Evolutionary conservation across 2,888 invertebrate species (phyloP).

Genomic region (Drosophila paramelanica): DNA sequence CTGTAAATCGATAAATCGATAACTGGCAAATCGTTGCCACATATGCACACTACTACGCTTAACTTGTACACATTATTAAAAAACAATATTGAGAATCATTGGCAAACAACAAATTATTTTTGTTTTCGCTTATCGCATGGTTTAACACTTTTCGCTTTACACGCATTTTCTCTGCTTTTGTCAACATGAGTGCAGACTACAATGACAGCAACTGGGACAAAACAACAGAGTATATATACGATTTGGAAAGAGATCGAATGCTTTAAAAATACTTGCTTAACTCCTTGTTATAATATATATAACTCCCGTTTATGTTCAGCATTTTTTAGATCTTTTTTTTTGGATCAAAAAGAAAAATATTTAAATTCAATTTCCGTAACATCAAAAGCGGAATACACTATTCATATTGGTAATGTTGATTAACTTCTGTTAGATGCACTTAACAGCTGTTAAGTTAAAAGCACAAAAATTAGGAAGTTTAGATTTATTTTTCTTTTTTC

Average conservation of each 20-base stretch:
- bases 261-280: slow-evolving; percentile 3
- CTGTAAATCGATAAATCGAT: slow-evolving; percentile 19
- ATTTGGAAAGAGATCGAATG: neutral
- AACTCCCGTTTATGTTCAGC: slow-evolving; percentile 3
- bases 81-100: neutral
- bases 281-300: slow-evolving; percentile 1
- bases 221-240: neutral
- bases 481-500: neutral
- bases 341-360: too few species aligned
- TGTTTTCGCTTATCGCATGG: neutral
- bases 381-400: slow-evolving; percentile 29
- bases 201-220: slow-evolving; percentile 7
- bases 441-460: slow-evolving; percentile 18
- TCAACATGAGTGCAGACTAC: neutral
- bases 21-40: neutral
- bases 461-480: neutral
- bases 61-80: slow-evolving; percentile 9
- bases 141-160: neutral
- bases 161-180: neutral
- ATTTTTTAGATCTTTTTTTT: neutral
- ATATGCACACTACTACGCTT: neutral
- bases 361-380: slow-evolving; percentile 5
- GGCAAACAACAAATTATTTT: neutral
- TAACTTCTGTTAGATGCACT: slow-evolving; percentile 9
- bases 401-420: slow-evolving; percentile 11